Percentiles rank a stretch among this genome's conserved stretches.
Evolutionary conservation across 2,797 vertebrate genomes (phyloP).

Genomic region (Petrocephalus schoutedeni): DNA sequence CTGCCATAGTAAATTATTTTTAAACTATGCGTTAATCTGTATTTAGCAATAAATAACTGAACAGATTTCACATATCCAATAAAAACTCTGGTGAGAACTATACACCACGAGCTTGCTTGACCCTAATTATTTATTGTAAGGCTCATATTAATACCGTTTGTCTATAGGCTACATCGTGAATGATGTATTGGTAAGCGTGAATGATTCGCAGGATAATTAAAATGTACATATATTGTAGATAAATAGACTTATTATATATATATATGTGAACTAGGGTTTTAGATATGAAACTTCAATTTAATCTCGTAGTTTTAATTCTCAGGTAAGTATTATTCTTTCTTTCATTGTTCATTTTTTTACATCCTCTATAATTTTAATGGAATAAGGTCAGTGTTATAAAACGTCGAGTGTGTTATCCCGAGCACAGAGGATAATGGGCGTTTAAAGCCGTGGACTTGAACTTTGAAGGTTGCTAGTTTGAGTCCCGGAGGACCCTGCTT

Average conservation of each 20-base stretch:
- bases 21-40: not conserved
- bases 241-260: not conserved
- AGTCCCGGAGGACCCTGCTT: not conserved
- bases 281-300: not conserved
- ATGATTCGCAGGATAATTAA: not conserved
- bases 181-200: not conserved
- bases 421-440: not conserved
- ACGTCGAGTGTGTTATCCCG: not conserved
- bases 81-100: not conserved
- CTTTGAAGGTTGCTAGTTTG: not conserved
- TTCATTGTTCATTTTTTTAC: not conserved
- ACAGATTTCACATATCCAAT: not conserved
- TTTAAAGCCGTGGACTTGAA: not conserved
- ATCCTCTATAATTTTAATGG: not conserved
- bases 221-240: not conserved
- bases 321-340: not conserved
- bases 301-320: not conserved
- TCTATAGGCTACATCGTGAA: not conserved
- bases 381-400: not conserved
- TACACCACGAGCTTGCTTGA: not conserved
- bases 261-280: not conserved
- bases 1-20: not conserved
- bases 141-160: not conserved
- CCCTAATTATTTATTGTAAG: not conserved
- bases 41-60: not conserved